These are phyloP conservation scores for Leucophenga varia DNA, from an alignment of 1,140 invertebrate species.

Conservation along the genomic window DNA sequence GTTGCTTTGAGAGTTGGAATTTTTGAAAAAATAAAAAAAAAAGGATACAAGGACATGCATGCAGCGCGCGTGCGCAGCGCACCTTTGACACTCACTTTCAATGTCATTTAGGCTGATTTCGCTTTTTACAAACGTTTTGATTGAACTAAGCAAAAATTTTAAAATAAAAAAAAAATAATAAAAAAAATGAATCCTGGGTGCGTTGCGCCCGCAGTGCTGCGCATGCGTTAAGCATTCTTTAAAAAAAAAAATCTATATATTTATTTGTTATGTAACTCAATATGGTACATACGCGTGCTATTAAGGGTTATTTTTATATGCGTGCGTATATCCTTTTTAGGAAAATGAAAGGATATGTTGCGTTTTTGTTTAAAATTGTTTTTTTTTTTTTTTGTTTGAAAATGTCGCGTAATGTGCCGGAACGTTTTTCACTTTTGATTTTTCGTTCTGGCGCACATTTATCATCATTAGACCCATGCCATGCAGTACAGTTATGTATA, in stretches of 20 bases:
- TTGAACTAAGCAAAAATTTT: too few species aligned
- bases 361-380: too few species aligned
- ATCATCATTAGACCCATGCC: slow-evolving; percentile 54
- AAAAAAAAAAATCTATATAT: too few species aligned
- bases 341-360: too few species aligned
- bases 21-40: slow-evolving; percentile 13
- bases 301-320: slow-evolving; percentile 25
- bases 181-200: too few species aligned
- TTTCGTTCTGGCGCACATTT: slow-evolving; percentile 36
- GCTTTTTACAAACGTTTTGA: too few species aligned
- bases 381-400: slow-evolving; percentile 10
- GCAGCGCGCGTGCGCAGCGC: slow-evolving; percentile 37
- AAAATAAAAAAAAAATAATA: too few species aligned
- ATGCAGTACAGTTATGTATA: slow-evolving; percentile 18
- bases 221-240: slow-evolving; percentile 26
- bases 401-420: slow-evolving; percentile 42
- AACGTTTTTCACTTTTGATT: slow-evolving; percentile 16
- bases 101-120: too few species aligned
- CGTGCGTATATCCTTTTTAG: too few species aligned
- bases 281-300: slow-evolving; percentile 30
- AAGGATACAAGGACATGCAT: slow-evolving; percentile 5
- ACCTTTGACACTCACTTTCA: slow-evolving; percentile 15
- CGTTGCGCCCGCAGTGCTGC: slow-evolving; percentile 32
- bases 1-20: slow-evolving; percentile 23
- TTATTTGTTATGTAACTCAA: slow-evolving; percentile 44